Evolutionary conservation across 2,797 vertebrate species (phyloP), one percentile per base, ranked within the genome.

Genomic region (Hypotaenidia philippensis): DNA sequence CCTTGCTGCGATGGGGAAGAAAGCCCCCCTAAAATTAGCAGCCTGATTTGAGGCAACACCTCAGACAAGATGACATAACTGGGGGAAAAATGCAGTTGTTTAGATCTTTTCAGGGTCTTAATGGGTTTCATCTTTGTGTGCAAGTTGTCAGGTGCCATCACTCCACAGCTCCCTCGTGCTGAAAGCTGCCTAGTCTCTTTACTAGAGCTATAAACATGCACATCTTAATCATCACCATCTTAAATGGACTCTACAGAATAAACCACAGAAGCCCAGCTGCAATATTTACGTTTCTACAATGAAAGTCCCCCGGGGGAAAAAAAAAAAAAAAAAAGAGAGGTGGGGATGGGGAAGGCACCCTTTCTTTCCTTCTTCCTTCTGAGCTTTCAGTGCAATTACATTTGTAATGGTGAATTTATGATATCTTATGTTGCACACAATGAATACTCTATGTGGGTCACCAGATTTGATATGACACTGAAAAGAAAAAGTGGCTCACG

Each of bases 391-490:
- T 34, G 57, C 89, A 79, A 86, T 88, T 79, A 93, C 50, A 70
- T 81, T 93, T 34, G 10, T 94, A 90, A 91, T 69, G 19, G 76
- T 83, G 47, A 95, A 92, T 92, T 95, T 92, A 89, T 76, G 63
- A 68, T 96, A 91, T 26, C 83, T 94, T 87, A 87, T 74, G 89
- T 86, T 27, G 12, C 15, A 14, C 53, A 74, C 52, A 82, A 25
- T 80, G 56, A 89, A 83, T 59, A 69, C 70, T 53, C 63, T 66
- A 25, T 83, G 55, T 74, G 70, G 89, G 70, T 90, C 94, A 93
- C 55, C 66, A 92, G 79, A 84, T 63, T 79, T 87, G 59, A 95
- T 72, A 90, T 16, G 80, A 86, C 87, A 70, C 55, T 78, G 52
- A 82, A 77, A 94, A 89, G 47, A 77, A 84, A 83, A 55, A 81